Base-by-base conservation (phyloP, 2,888 invertebrate genomes). In the Trilocha varians region DNA sequence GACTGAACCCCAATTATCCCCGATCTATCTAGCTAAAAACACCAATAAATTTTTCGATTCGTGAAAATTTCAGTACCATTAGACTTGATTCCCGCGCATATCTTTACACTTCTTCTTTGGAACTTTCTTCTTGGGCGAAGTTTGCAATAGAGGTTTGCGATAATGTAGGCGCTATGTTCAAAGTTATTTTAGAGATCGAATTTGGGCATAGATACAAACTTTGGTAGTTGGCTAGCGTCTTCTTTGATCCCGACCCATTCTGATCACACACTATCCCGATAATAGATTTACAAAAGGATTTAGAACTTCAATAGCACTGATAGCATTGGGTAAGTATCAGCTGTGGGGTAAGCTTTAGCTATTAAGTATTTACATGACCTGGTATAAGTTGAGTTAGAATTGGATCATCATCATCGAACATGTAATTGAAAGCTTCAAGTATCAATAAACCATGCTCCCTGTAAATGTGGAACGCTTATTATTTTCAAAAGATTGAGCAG, bases 181-280 rank as follows among this genome's bases (percentile, higher is more conserved):
- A n/a, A 79, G 65, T 77, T 78, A 70, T 71, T 73, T 78, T 80
- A 83, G 83, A 72, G 62, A 68, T 78, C 72, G 72, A 77, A 69
- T 77, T 76, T 76, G 77, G 78, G 69, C 69, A 73, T 79, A 78
- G 77, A 70, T 64, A 70, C 66, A 65, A 66, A 65, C 63, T 73
- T 78, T 74, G 71, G 83, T 83, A 83, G 82, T 71, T 79, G 70
- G 79, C 76, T 84, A 83, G 80, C 50, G 82, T 82, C 83, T 78
- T 83, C 74, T 70, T 65, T 65, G 68, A 67, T 65, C 76, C 76
- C 68, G 62, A 64, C 70, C 73, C 65, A 61, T 69, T 68, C 57
- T 67, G 65, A 69, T 61, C 55, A 71, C 73, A 76, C 71, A 64
- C 65, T 59, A 63, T 52, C 75, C 65, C 62, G 60, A 61, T 63